Evolutionary conservation across 2,113 vertebrate species (phyloP), one percentile per base, ranked within the genome.

Genomic region (Halichoerus grypus): DNA sequence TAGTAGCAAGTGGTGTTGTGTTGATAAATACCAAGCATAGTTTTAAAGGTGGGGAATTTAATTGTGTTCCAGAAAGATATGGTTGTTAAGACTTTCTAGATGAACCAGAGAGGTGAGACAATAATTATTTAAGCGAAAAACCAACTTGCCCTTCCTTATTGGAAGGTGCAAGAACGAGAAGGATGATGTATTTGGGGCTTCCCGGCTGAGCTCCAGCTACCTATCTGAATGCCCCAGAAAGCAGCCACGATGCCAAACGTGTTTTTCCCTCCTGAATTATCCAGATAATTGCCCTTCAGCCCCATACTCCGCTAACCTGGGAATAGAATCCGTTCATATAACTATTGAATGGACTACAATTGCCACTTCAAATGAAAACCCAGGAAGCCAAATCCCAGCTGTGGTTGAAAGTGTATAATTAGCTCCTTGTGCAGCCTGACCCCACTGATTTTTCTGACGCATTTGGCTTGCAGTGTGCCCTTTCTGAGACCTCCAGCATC

Each of bases 381-480:
- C 21, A 16, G 94, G 86, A 91, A 93, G 84, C 72, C 33, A 55
- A 76, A 84, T 67, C 74, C 39, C 33, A 0, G 9, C 86, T 42
- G 76, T 61, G 13, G 5, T 49, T 88, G 15, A 39, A 88, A 94
- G 61, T 28, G 16, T 98, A 95, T 96, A 98, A 93, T 97, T 97
- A 98, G 97, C 87, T 92, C 61, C 77, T 51, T 80, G 33, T 93
- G 94, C 80, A 94, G 87, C 86, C 63, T 92, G 94, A 97, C 94
- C 95, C 83, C 63, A 63, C 13, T 55, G 97, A 71, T 80, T 87
- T 90, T 92, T 97, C 93, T 98, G 97, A 97, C 80, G 97, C 94
- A 95, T 31, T 91, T 95, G 92, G 89, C 81, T 86, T 67, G 83
- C 76, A 51, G 14, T 2, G 11, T 87, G 97, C 92, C 97, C 97